Evolutionary conservation across 35 echinoderm and acorn worm species (phyloP), one percentile per base, ranked within the genome.

Genomic region (Amphiura filiformis): DNA sequence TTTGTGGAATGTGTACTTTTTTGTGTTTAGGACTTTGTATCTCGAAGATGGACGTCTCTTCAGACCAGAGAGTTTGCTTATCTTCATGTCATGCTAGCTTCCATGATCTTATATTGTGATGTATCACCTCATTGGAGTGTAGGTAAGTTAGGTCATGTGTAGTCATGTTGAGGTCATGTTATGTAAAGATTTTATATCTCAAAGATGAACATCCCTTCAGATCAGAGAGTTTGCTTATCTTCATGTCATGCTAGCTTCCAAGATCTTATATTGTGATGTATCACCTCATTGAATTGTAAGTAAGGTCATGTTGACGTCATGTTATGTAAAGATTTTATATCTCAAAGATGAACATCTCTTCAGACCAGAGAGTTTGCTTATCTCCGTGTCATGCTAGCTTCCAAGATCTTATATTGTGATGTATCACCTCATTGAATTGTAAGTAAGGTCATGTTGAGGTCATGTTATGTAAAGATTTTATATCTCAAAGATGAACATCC

Each of bases 51-150:
- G 96, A 94, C 96, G 22, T 94, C 96, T 17, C 90, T 94, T 1
- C 93, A 95, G 18, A 99, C 96, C 38, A 87, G 93, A 79, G 96
- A 98, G 81, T 99, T 99, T 89, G 79, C 86, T 0, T 89, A 76
- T 42, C 84, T 99, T 0, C 96, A 99, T 36, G 86, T 70, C n/a
- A 92, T 91, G 52, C 75, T 99, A 44, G 92, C 96, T 34, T 84
- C 80, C 49, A 90, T 99, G 93, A 81, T 99, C 1, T 80, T 99
- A 34, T 89, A 94, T 77, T 95, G 93, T 76, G 84, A 92, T 90
- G 84, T 93, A 1, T 84, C 87, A 14, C 83, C 76, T 42, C 86
- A 87, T 44, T 88, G 92, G 82, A 88, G 89, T 35, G 88, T 86
- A 22, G 93, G 96, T 99, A 78, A 41, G 84, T 90, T 37, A 26